Base-by-base conservation (phyloP, 2,797 vertebrate species). In the Martes flavigula region DNA sequence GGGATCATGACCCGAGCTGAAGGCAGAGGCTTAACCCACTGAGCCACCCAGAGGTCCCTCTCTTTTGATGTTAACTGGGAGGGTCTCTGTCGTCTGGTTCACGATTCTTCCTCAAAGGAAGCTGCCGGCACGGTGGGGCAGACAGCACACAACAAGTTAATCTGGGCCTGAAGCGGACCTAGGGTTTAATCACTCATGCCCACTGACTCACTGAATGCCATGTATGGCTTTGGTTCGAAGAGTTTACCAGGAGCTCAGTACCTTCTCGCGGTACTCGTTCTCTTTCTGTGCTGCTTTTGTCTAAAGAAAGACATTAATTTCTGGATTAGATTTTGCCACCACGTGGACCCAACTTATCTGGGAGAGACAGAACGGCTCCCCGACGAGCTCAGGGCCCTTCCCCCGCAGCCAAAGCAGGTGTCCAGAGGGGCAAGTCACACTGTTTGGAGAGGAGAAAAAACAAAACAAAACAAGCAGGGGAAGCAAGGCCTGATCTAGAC, bases 351-450 rank as follows among this genome's bases (percentile, higher is more conserved):
- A 98, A 97, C 82, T 90, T 64, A 68, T 77, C 68, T 38, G 23
- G 85, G 93, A 97, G 84, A 97, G 58, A 60, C 54, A 97, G 94
- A 96, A 97, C 58, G 85, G 78, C 62, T 93, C 95, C 86, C 87
- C 87, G 12, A 97, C 96, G 96, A 97, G 94, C 96, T 95, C 54
- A 89, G 48, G 96, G 92, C 86, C 93, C 96, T 97, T 96, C 84
- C 72, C 94, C 73, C 94, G 96, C 91, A 97, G 90, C 90, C 94
- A 93, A 97, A 91, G 96, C 89, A 97, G 85, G 85, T 84, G 79
- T 86, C 94, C 95, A 92, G 95, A 97, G 25, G 32, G 66, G 25
- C 64, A 83, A 30, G 25, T 97, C 30, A 83, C 17, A n/a, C 32
- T 56, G 40, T 60, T 88, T n/a, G 25, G 18, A 46, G n/a, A 93